Conservation (phyloP, 2,888 invertebrate genomes). For the Lepidochitona cinerea region DNA sequence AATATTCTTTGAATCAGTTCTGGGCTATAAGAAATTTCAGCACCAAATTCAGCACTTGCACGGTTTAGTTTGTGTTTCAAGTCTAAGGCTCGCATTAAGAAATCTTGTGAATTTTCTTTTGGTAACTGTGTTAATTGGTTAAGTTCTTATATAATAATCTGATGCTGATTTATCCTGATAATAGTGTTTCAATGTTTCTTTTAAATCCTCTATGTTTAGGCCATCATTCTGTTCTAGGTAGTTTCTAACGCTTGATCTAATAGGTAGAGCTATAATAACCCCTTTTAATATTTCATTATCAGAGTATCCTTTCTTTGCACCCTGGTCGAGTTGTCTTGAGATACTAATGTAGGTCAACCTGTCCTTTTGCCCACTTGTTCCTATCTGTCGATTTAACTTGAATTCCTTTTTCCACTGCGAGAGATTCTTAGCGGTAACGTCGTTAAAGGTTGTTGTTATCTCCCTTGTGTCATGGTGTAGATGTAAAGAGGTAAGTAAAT, state of each 20-base stretch:
- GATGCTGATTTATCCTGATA: constrained; percentile 12
- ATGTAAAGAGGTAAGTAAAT: too few relatives aligned
- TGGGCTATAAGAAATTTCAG: constrained; percentile 9
- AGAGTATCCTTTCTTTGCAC: background rate
- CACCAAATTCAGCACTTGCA: constrained; percentile 7
- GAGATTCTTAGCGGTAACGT: background rate
- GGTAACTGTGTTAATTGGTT: background rate
- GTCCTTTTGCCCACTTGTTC: background rate
- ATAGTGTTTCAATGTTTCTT: constrained; percentile 4
- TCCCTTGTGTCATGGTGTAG: too few relatives aligned
- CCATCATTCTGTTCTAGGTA: constrained; percentile 2
- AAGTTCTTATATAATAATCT: constrained; percentile 15
- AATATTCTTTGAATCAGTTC: constrained; percentile 10
- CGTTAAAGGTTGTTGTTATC: too few relatives aligned
- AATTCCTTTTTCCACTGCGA: background rate
- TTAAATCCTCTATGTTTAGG: background rate
- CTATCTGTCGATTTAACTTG: background rate
- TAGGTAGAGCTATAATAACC: background rate
- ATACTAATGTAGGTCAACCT: background rate
- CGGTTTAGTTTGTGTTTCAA: constrained; percentile 9
- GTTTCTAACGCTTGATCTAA: too few relatives aligned
- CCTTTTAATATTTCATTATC: background rate
- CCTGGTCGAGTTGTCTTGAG: background rate
- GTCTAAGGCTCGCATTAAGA: constrained; percentile 12
- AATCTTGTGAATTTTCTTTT: constrained; percentile 11